These are phyloP conservation scores for Pyrocephalus nanus DNA, from an alignment of 2,797 vertebrate species.

Conservation along the genomic window DNA sequence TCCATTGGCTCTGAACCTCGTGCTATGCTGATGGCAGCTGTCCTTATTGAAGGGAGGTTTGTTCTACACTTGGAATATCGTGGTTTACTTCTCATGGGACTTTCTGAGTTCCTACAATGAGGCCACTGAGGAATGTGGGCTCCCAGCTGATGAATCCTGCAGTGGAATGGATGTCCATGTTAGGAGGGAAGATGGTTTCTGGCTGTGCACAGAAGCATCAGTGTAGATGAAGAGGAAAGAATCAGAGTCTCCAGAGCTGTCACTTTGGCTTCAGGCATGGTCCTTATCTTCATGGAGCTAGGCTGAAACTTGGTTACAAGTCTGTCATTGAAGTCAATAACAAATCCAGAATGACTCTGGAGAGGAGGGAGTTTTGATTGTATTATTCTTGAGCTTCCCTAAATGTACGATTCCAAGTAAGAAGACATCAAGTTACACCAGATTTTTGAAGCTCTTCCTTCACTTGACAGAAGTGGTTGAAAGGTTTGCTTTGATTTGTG, in stretches of 20 bases:
- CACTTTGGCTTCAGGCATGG: not conserved
- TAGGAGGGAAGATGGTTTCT: not conserved
- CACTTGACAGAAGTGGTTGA: not conserved
- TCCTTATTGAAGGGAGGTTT: not conserved
- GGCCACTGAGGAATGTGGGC: no score
- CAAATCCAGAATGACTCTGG: not conserved
- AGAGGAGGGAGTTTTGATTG: not conserved
- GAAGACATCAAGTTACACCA: not conserved
- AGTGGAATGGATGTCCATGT: not conserved
- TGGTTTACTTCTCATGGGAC: not conserved
- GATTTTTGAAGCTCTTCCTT: not conserved
- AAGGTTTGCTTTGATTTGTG: not conserved
- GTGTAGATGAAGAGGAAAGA: not conserved
- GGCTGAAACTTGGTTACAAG: not conserved
- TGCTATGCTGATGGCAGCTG: not conserved
- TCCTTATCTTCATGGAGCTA: not conserved
- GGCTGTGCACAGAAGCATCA: not conserved
- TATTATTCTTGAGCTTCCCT: not conserved
- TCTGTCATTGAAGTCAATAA: not conserved
- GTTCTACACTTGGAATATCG: not conserved
- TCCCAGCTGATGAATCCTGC: not conserved
- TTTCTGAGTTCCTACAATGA: no score
- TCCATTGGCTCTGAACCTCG: not conserved
- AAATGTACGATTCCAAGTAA: not conserved
- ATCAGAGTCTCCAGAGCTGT: fast-evolving